These are phyloP conservation scores for Diplodus puntazzo DNA, from an alignment of 2,797 vertebrate species.

Conservation along the genomic window DNA sequence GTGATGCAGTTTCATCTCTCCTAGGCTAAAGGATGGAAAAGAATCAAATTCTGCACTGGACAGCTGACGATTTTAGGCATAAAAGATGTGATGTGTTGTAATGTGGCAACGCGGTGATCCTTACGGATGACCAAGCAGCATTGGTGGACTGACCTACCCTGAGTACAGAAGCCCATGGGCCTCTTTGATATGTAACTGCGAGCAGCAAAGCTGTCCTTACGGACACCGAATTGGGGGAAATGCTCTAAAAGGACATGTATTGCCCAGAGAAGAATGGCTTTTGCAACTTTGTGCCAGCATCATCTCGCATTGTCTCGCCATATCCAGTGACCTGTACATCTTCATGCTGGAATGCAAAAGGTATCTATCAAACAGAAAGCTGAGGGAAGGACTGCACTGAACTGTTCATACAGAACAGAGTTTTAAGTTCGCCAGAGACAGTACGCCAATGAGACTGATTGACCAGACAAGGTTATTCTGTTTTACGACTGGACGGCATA, in stretches of 20 bases:
- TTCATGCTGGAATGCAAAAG: background rate
- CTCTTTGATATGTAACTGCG: conserved; percentile 28
- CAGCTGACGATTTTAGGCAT: conserved; percentile 26
- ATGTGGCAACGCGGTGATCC: conserved; percentile 21
- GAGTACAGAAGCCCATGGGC: conserved; percentile 34
- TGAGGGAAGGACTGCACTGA: background rate
- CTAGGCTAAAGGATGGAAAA: conserved; percentile 11
- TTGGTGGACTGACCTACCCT: conserved; percentile 14
- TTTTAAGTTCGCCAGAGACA: conserved; percentile 23
- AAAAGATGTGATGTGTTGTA: conserved; percentile 31
- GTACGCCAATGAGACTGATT: background rate
- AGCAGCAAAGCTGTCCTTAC: conserved; percentile 29
- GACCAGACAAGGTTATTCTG: background rate
- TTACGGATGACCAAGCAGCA: conserved; percentile 17
- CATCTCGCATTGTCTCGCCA: background rate
- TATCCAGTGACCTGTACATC: conserved; percentile 2
- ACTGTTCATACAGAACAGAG: background rate
- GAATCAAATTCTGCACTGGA: background rate
- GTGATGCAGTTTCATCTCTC: conserved; percentile 11
- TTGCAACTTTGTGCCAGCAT: conserved; percentile 9
- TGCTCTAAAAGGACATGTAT: conserved; percentile 41
- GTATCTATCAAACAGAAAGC: background rate
- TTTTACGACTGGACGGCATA: too few relatives aligned
- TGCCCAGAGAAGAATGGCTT: conserved; percentile 30
- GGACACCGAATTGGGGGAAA: conserved; percentile 33